Conservation (phyloP, 92 coral and sea anemone species). For the Actinernus sp. region DNA sequence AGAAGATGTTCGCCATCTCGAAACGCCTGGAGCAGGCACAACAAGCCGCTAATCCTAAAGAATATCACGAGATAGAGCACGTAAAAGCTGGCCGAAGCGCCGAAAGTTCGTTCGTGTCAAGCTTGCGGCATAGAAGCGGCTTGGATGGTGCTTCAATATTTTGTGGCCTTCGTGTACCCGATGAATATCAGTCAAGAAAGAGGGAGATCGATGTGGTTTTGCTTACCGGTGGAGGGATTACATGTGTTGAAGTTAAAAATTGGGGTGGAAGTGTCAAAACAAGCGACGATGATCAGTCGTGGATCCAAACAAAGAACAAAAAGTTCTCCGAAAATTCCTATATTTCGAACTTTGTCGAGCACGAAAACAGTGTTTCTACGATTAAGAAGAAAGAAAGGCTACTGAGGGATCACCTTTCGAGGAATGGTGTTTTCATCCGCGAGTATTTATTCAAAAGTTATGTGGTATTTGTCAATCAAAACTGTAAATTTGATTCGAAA, state of each 20-base stretch:
- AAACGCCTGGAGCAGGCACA: slow-evolving; percentile 92
- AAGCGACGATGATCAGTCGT: slow-evolving; percentile 72
- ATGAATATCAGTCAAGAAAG: slow-evolving; percentile 88
- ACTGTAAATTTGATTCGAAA: slow-evolving; percentile 66
- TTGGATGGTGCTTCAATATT: slow-evolving; percentile 79
- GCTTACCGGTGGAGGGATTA: slow-evolving; percentile 74
- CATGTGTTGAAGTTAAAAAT: slow-evolving; percentile 87
- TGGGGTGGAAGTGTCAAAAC: slow-evolving; percentile 85
- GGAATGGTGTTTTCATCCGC: slow-evolving; percentile 70
- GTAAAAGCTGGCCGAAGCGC: slow-evolving; percentile 94
- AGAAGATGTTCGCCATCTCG: slow-evolving; percentile 81
- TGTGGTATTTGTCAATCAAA: slow-evolving; percentile 89
- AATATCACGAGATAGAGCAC: slow-evolving; percentile 85
- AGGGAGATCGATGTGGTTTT: slow-evolving; percentile 93
- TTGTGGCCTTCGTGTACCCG: slow-evolving; percentile 94
- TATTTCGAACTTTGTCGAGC: slow-evolving; percentile 81
- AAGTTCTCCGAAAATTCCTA: slow-evolving; percentile 48
- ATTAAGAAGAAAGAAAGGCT: slow-evolving; percentile 74
- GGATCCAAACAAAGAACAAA: slow-evolving; percentile 88
- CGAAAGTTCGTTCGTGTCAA: slow-evolving; percentile 78
- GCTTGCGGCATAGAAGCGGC: slow-evolving; percentile 68
- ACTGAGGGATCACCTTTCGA: slow-evolving; percentile 82
- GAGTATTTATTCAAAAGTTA: slow-evolving; percentile 66
- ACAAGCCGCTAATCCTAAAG: slow-evolving; percentile 90
- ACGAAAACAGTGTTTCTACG: slow-evolving; percentile 74